phyloP scores from a whole-genome alignment of 2,797 vertebrate genomes.

The Morus bassanus region DNA sequence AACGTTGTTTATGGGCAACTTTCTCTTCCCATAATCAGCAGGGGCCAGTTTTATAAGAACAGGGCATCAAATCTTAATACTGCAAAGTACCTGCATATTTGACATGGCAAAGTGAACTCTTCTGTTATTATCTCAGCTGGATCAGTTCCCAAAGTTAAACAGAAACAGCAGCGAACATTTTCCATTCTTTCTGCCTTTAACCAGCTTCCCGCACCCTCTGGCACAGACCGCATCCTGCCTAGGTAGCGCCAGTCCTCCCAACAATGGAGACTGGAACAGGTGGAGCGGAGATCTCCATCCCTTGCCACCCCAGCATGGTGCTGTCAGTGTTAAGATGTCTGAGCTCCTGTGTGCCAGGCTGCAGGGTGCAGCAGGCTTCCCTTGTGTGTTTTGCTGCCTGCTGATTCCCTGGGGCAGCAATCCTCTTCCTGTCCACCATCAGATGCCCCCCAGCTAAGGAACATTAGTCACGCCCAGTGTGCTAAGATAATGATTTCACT shows the following conservation, averaged over 20 bases:
- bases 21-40: constrained; percentile 55
- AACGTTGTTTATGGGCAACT: constrained; percentile 67
- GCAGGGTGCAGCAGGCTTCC: neutral
- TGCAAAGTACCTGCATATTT: constrained; percentile 72
- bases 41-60: constrained; percentile 59
- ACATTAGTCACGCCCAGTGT: fast-evolving
- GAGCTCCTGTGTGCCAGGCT: neutral
- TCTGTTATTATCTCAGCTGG: constrained; percentile 69
- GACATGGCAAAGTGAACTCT: constrained; percentile 60
- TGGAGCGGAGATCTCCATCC: neutral
- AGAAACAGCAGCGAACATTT: constrained; percentile 64
- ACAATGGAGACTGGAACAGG: fast-evolving
- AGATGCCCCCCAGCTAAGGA: fast-evolving
- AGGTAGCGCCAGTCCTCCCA: neutral
- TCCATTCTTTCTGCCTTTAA: constrained; percentile 47
- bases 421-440: neutral
- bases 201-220: constrained; percentile 4
- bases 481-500: neutral
- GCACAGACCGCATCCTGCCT: neutral
- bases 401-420: neutral
- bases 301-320: fast-evolving
- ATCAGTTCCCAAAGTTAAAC: constrained; percentile 65
- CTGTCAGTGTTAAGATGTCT: neutral
- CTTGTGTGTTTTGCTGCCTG: neutral
- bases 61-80: constrained; percentile 65